These are phyloP conservation scores for Pherbina coryleti DNA, from an alignment of 2,888 invertebrate genomes.

Conservation along the genomic window DNA sequence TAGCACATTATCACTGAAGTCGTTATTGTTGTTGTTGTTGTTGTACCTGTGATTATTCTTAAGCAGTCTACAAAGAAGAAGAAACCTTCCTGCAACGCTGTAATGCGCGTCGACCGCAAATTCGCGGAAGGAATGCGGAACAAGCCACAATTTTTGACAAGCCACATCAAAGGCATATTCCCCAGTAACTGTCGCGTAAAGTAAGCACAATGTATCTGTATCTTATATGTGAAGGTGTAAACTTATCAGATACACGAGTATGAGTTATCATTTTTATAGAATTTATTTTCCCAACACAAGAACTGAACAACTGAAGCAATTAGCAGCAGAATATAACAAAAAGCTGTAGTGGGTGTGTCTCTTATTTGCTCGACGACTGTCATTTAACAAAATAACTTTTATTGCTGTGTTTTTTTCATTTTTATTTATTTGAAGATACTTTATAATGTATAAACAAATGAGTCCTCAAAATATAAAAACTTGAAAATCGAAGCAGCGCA, in stretches of 20 bases:
- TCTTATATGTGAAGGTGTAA: background rate
- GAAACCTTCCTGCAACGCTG: background rate
- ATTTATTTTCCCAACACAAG: background rate
- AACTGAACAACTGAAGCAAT: background rate
- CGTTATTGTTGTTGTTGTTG: slow-evolving; percentile 5
- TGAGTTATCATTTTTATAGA: background rate
- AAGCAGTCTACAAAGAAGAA: background rate
- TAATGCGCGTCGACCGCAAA: slow-evolving; percentile 22
- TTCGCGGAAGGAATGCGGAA: slow-evolving; percentile 40
- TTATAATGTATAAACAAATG: background rate
- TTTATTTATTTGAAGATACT: background rate
- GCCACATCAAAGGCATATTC: background rate
- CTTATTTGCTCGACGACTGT: slow-evolving; percentile 17
- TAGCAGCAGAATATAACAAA: background rate
- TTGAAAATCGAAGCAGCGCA: background rate
- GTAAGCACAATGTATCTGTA: background rate
- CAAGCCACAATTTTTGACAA: slow-evolving; percentile 8
- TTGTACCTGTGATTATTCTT: background rate
- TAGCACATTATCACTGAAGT: background rate
- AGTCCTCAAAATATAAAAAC: background rate
- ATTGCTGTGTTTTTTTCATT: background rate
- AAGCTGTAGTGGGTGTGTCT: slow-evolving; percentile 33
- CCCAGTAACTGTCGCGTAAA: background rate
- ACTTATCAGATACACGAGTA: background rate
- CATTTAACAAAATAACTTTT: background rate